Conservation (phyloP, 2,888 invertebrate genomes). For the Ormyrus rosae region DNA sequence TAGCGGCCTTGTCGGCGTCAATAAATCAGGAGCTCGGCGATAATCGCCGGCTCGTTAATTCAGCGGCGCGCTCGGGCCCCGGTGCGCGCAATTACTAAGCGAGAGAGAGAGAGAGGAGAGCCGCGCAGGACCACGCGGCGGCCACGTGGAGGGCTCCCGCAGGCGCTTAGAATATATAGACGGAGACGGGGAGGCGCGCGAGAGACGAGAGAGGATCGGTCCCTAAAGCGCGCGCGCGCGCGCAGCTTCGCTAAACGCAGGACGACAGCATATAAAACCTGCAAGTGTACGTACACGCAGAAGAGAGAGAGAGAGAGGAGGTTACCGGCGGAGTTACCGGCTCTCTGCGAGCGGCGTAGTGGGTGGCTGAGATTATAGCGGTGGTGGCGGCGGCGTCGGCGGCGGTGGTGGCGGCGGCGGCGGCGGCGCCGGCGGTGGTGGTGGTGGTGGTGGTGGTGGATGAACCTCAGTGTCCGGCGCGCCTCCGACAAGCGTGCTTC, state of each 20-base stretch:
- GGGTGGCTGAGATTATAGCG: conserved; percentile 69
- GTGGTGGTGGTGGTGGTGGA: conserved; percentile 71
- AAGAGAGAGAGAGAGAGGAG: conserved; percentile 8
- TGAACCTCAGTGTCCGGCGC: conserved; percentile 76
- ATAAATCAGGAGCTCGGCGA: background rate
- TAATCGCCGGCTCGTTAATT: conserved; percentile 11
- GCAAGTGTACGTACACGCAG: too few species aligned
- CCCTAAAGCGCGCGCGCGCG: too few species aligned
- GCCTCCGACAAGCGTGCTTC: conserved; percentile 76
- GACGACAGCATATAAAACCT: too few species aligned
- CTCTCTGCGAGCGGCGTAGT: conserved; percentile 58
- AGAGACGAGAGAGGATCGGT: too few species aligned
- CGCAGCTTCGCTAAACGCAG: too few species aligned
- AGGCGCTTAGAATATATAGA: too few species aligned
- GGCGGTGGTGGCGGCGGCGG: conserved; percentile 58
- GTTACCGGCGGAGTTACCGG: conserved; percentile 19
- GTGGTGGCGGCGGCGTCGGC: conserved; percentile 57
- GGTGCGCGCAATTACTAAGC: too few species aligned
- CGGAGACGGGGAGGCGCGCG: too few species aligned
- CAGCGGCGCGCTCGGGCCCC: background rate
- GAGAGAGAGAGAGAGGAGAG: too few species aligned
- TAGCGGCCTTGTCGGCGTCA: background rate
- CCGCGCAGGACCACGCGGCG: conserved; percentile 62
- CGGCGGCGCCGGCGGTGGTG: conserved; percentile 52
- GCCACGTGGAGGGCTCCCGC: conserved; percentile 62